Evolutionary conservation across 2,113 vertebrate species (phyloP), one percentile per base, ranked within the genome.

Genomic region (Lepus timidus): DNA sequence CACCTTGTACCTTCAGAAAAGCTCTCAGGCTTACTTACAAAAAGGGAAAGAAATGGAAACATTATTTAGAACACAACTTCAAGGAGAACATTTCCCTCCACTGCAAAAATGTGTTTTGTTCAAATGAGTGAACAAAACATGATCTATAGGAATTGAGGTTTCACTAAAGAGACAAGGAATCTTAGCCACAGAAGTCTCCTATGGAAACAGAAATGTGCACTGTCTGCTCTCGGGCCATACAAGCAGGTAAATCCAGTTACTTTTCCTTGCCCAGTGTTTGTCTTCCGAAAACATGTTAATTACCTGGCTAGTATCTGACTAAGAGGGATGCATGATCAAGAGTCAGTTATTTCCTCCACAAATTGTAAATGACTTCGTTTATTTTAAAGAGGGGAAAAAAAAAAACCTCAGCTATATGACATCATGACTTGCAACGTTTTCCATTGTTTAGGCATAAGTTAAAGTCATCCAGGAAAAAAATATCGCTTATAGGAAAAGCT

Each of bases 1-100:
- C 95, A 96, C 96, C 97, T 96, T 94, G 92, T 94, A 88, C 91
- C 93, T 97, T 96, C 55, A 31, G 80, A 95, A 97, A 96, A 97
- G 74, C 22, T 94, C 95, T 93, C 97, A 88, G 81, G 76, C 91
- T 97, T 96, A 44, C 88, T 95, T 91, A 49, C 44, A 23, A 96
- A 93, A 84, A 31, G 70, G 78, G 31, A 75, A 4, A 16, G 55
- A 58, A 19, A 58, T 58, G 80, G 52, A 88, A 93, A 78, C 55
- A 78, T 67, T 80, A 81, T 93, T 62, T 85, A 65, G 73, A 51
- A 93, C 97, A 92, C 93, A 88, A 95, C 36, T 68, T 94, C 44
- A 44, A 90, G 82, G 52, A 76, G 80, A 97, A 97, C 88, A 79
- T 75, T 96, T 94, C 93, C 86, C 87, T 95, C 96, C 92, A 94